Conservation (phyloP, 1,140 invertebrate genomes). For the Saxidomus purpurata region DNA sequence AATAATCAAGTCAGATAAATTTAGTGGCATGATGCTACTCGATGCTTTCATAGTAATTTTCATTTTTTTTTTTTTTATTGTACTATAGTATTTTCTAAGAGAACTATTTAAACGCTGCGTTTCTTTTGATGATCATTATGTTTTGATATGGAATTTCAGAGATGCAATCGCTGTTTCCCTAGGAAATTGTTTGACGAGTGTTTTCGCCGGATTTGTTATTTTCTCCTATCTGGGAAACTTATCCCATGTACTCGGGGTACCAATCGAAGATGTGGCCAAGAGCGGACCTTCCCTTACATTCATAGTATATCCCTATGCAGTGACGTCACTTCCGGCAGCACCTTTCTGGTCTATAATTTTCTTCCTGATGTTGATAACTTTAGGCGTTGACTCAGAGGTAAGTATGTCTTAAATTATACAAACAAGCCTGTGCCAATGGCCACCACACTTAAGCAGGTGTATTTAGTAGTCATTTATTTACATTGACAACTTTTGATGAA, state of each 20-base stretch:
- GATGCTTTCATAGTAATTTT: too few species aligned
- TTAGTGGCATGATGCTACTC: too few species aligned
- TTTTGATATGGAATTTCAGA: conserved; percentile 87
- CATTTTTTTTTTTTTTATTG: too few species aligned
- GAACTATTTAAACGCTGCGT: too few species aligned
- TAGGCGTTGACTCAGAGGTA: conserved; percentile 96
- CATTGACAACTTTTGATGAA: too few species aligned
- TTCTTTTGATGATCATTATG: too few species aligned
- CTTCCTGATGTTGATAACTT: conserved; percentile 98
- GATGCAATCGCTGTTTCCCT: conserved; percentile 97
- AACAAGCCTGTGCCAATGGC: too few species aligned
- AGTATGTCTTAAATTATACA: too few species aligned
- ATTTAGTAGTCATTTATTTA: too few species aligned
- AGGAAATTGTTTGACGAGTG: conserved; percentile 98
- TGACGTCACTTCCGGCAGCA: conserved; percentile 97
- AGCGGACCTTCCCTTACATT: conserved; percentile 98
- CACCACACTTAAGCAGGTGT: too few species aligned
- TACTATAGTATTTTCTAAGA: too few species aligned
- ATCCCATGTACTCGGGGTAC: conserved; percentile 94
- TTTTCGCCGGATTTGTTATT: conserved; percentile 99
- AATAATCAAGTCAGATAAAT: too few species aligned
- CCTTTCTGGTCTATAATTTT: conserved; percentile 98
- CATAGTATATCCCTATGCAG: conserved; percentile 98
- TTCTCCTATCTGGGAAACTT: conserved; percentile 97
- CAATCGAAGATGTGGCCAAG: conserved; percentile 94